Evolutionary conservation across 2,797 vertebrate species (phyloP).

Genomic region (Bradypodion ventrale): DNA sequence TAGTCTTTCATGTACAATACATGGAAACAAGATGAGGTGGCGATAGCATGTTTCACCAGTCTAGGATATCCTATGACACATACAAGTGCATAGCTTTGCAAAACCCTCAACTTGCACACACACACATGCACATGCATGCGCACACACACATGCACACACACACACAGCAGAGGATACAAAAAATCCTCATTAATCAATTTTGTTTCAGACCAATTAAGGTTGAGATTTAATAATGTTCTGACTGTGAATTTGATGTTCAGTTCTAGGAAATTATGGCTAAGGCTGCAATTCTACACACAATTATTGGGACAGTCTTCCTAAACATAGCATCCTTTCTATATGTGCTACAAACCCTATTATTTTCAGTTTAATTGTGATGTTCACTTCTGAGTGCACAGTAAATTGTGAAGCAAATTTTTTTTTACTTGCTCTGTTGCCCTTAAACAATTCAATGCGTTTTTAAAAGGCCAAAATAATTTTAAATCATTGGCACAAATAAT

Average conservation of each 20-base stretch:
- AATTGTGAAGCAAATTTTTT: slow-evolving; percentile 60
- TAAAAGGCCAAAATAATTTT: slow-evolving; percentile 58
- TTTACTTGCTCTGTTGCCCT: slow-evolving; percentile 60
- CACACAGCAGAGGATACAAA: slow-evolving; percentile 68
- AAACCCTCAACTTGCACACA: slow-evolving; percentile 71
- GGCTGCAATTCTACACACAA: neutral
- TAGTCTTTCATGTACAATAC: neutral
- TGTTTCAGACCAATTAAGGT: slow-evolving; percentile 65
- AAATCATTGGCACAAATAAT: slow-evolving; percentile 71
- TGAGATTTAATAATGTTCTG: slow-evolving; percentile 69
- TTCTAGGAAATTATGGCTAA: slow-evolving; percentile 53
- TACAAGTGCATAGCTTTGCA: slow-evolving; percentile 63
- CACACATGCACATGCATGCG: too few species aligned
- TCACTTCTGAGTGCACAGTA: neutral
- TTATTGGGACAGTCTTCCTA: neutral
- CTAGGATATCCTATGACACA: slow-evolving; percentile 64
- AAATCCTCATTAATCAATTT: slow-evolving; percentile 75
- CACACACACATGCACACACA: slow-evolving; percentile 69
- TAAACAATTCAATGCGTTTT: slow-evolving; percentile 70
- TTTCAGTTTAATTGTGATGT: neutral
- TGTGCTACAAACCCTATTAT: neutral
- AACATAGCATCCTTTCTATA: neutral
- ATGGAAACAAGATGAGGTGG: neutral
- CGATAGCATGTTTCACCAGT: slow-evolving; percentile 65
- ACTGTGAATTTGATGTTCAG: slow-evolving; percentile 49